Evolutionary conservation across 2,797 vertebrate genomes (phyloP).

Genomic region (Sorex maritimensis): DNA sequence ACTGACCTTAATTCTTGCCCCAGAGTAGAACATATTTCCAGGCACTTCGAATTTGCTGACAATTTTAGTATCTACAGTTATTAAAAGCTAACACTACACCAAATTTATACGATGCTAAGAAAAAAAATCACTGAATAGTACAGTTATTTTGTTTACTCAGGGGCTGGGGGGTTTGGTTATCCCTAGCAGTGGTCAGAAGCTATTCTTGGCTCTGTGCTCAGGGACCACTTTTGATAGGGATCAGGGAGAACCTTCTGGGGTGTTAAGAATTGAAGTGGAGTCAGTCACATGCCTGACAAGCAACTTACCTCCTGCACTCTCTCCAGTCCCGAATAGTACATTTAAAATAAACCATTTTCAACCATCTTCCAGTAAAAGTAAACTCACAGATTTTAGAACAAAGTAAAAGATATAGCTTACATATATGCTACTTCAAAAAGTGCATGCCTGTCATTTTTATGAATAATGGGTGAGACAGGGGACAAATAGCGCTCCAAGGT

Average conservation of each 20-base stretch:
- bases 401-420: not conserved
- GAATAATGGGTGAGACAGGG: constrained; percentile 37
- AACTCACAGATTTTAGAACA: constrained; percentile 21
- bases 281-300: no score
- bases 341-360: constrained; percentile 38
- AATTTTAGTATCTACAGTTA: constrained; percentile 21
- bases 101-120: not conserved
- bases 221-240: no score
- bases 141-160: not conserved
- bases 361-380: not conserved
- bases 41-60: not conserved
- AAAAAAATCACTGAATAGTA: not conserved
- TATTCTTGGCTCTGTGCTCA: no score
- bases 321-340: no score
- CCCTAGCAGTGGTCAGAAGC: no score
- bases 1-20: constrained; percentile 13
- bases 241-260: no score
- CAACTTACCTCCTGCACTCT: no score
- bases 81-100: constrained; percentile 19
- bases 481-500: constrained; percentile 57
- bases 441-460: not conserved
- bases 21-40: not conserved
- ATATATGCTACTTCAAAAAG: not conserved
- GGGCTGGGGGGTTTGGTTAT: no score
- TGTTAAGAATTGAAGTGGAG: no score